These are phyloP conservation scores for Rhopalosiphum padi DNA, from an alignment of 1,140 invertebrate species.

Conservation along the genomic window DNA sequence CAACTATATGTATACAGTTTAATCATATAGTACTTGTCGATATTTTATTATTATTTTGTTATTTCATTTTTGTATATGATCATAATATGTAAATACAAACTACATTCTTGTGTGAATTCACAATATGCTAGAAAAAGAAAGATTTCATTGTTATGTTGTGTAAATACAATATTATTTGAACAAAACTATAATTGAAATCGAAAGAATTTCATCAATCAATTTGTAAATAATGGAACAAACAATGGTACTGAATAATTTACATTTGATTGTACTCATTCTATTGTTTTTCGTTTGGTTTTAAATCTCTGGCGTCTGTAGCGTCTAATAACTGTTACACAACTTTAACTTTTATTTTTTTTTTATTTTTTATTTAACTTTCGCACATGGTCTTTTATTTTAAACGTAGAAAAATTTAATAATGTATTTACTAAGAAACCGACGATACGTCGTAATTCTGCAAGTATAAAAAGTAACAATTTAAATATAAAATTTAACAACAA, in stretches of 20 bases:
- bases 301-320: not conserved
- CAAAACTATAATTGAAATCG: not conserved
- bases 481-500: not conserved
- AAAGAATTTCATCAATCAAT: not conserved
- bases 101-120: not conserved
- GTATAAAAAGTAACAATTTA: not conserved
- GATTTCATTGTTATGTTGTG: not conserved
- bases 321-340: slow-evolving; percentile 10
- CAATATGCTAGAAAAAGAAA: not conserved
- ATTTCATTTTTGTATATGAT: not conserved
- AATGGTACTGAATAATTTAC: not conserved
- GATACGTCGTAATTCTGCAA: not conserved
- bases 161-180: not conserved
- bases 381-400: not conserved
- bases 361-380: slow-evolving; percentile 1
- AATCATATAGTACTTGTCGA: not conserved
- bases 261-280: not conserved
- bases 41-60: not conserved
- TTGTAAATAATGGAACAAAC: not conserved
- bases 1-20: not conserved
- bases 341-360: not conserved
- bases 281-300: not conserved
- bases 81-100: not conserved
- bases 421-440: not conserved
- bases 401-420: slow-evolving; percentile 25